These are phyloP conservation scores for Acanthaster planci DNA, from an alignment of 35 echinoderm and acorn worm species.

Conservation along the genomic window DNA sequence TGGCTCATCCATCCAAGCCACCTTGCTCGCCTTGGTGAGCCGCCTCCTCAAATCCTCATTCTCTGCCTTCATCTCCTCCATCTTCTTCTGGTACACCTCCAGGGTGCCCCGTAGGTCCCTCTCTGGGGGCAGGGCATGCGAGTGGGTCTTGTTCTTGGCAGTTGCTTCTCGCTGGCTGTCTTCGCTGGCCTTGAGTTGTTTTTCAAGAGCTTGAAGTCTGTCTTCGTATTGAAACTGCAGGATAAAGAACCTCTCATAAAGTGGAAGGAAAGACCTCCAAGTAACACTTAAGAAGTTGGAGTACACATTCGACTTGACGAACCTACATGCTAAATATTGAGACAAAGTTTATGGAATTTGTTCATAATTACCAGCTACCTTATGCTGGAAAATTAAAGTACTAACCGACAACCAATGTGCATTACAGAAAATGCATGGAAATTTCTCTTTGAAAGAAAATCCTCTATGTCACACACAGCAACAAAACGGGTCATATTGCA, in stretches of 20 bases:
- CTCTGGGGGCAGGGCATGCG: constrained; percentile 51
- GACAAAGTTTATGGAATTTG: no score
- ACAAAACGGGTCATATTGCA: no score
- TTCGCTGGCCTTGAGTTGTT: constrained; percentile 34
- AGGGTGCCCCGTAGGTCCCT: constrained; percentile 66
- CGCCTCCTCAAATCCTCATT: constrained; percentile 58
- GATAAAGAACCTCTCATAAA: background rate
- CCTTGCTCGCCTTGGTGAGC: constrained; percentile 6
- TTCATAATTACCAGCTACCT: no score
- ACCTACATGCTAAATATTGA: no score
- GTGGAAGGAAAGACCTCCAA: no score
- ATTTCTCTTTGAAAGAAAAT: no score
- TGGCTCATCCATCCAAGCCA: background rate
- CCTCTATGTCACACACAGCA: no score
- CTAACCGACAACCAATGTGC: no score
- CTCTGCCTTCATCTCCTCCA: constrained; percentile 50
- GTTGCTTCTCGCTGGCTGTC: background rate
- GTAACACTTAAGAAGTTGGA: no score
- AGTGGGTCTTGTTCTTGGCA: constrained; percentile 39
- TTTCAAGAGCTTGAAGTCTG: constrained; percentile 71
- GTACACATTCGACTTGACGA: no score
- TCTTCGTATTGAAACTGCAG: constrained; percentile 76
- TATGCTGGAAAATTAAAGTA: no score
- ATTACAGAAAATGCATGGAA: no score
- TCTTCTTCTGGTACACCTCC: constrained; percentile 66